phyloP scores from a whole-genome alignment of 2,113 vertebrate species.

The Telmatochromis sp. region DNA sequence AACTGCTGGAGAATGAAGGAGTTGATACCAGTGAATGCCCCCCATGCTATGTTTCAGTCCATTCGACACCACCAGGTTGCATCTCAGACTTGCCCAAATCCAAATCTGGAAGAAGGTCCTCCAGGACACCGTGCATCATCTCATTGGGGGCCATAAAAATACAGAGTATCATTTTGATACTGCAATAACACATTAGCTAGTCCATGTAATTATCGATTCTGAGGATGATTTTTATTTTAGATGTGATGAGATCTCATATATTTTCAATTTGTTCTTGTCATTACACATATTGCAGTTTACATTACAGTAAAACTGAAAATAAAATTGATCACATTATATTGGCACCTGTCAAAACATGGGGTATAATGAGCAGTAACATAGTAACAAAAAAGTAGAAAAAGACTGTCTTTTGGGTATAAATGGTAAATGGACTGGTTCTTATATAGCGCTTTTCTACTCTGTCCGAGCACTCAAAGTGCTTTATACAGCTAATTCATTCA shows the following conservation, averaged over 20 bases:
- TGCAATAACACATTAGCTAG: not conserved
- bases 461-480: not conserved
- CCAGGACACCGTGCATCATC: not conserved
- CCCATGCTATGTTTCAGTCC: not conserved
- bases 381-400: not conserved
- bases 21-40: not conserved
- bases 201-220: not conserved
- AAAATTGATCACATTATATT: not conserved
- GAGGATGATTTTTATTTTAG: not conserved
- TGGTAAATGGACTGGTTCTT: too few species aligned
- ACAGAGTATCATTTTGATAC: not conserved
- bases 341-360: not conserved
- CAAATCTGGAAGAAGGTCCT: not conserved
- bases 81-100: not conserved
- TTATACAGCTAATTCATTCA: not conserved
- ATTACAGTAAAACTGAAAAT: not conserved
- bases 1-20: not conserved
- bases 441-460: fast-evolving
- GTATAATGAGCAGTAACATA: not conserved
- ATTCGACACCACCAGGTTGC: not conserved
- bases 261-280: not conserved
- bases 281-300: not conserved
- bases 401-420: not conserved
- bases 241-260: not conserved
- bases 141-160: not conserved